Base-by-base conservation (phyloP, 2,888 invertebrate genomes). In the Synergus gifuensis region DNA sequence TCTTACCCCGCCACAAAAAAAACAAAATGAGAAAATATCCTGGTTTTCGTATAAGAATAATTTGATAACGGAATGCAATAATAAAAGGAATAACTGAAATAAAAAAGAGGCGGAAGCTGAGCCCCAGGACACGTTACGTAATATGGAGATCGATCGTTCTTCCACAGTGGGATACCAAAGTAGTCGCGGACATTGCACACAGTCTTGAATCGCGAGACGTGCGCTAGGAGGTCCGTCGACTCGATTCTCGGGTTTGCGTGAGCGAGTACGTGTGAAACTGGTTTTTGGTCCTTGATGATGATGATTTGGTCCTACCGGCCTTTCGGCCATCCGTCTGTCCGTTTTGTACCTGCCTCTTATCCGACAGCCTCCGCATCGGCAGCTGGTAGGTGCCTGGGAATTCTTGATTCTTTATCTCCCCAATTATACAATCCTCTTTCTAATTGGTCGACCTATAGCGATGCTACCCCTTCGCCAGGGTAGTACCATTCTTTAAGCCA, bases 321-420 rank as follows among this genome's bases (percentile, higher is more conserved):
- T 84, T 82, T 83, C 60, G 81, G 79, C 81, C 82, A 62, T 80
- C 76, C 79, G 78, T 69, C 82, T 78, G 80, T 79, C 79, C 79
- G 76, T 67, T 78, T 66, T 66, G 54, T 40, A 58, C 80, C 77
- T 64, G 60, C 73, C 69, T 18, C 14, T 9, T 42, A 62, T 42
- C 60, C 42, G 42, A 60, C 76, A 62, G 76, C 81, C 62, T 79
- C 76, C 49, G 76, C 76, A 81, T 76, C 87, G 85, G 90, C 91
- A 90, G 91, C 90, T 90, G 90, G 88, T 89, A 87, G 89, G 87
- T 90, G 89, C 88, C 87, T 89, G 90, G 86, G 90, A 90, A 90
- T 88, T 87, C 88, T 87, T 86, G 88, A 89, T 89, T 89, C 89
- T 90, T 90, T 89, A 90, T 90, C 90, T 88, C 85, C 85, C 88